Evolutionary conservation across 1,140 invertebrate species (phyloP).

Genomic region (Octopus sinensis): DNA sequence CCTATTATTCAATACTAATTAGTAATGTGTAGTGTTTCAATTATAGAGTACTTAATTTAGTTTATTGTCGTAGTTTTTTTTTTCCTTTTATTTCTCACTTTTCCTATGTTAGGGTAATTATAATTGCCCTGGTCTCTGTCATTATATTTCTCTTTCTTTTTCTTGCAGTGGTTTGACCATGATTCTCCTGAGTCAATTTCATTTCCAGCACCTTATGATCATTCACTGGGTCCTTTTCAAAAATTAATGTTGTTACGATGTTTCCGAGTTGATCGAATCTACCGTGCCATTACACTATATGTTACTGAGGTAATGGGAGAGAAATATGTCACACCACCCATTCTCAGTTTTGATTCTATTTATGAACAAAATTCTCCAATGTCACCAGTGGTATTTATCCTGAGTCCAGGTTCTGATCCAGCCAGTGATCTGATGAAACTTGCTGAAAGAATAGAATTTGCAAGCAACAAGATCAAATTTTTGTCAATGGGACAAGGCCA

Average conservation of each 20-base stretch:
- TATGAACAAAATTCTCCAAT: slow-evolving; percentile 75
- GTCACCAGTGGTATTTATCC: slow-evolving; percentile 81
- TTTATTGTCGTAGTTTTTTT: too few species aligned
- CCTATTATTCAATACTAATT: too few species aligned
- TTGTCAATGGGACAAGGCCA: slow-evolving; percentile 86
- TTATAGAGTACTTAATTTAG: too few species aligned
- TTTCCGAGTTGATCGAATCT: slow-evolving; percentile 82
- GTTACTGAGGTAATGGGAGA: slow-evolving; percentile 79
- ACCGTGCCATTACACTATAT: slow-evolving; percentile 74
- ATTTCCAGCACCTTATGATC: slow-evolving; percentile 68
- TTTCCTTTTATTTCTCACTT: too few species aligned
- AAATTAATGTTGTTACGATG: slow-evolving; percentile 78
- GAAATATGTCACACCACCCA: slow-evolving; percentile 79
- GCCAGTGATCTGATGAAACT: slow-evolving; percentile 84
- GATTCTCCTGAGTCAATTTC: slow-evolving; percentile 72
- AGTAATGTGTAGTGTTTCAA: too few species aligned
- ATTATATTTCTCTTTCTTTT: neutral
- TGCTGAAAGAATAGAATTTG: slow-evolving; percentile 70
- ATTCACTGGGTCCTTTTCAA: slow-evolving; percentile 67
- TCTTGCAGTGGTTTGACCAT: slow-evolving; percentile 74
- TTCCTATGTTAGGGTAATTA: too few species aligned
- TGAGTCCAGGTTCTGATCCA: slow-evolving; percentile 84
- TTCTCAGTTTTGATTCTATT: slow-evolving; percentile 75
- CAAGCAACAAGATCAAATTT: slow-evolving; percentile 73
- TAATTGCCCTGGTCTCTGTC: too few species aligned